phyloP scores from a whole-genome alignment of 2,888 invertebrate species.

The Amblyjoppa proteus region DNA sequence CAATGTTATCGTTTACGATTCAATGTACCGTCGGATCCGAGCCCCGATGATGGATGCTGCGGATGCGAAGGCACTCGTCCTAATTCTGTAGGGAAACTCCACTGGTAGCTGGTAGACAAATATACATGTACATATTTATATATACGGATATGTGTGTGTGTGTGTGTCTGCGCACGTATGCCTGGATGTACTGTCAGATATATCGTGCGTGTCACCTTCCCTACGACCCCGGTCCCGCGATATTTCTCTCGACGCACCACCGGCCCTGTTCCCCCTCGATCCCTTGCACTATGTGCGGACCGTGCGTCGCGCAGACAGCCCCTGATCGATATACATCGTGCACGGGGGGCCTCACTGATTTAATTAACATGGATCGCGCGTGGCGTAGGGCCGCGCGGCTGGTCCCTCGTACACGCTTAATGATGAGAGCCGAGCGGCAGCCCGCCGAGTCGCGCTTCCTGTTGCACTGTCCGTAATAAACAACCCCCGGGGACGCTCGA shows the following conservation, averaged over 20 bases:
- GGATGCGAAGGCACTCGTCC: slow-evolving; percentile 10
- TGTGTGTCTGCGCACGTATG: neutral
- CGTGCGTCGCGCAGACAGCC: slow-evolving; percentile 53
- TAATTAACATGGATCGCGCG: slow-evolving; percentile 77
- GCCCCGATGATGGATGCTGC: slow-evolving; percentile 19
- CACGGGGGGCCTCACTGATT: slow-evolving; percentile 70
- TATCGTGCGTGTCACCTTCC: slow-evolving; percentile 30
- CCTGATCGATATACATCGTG: slow-evolving; percentile 60
- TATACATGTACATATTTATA: neutral
- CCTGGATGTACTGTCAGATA: slow-evolving; percentile 2
- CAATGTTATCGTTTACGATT: slow-evolving; percentile 30
- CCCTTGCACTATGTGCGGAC: slow-evolving; percentile 7
- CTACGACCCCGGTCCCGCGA: slow-evolving; percentile 46
- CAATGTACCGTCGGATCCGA: slow-evolving; percentile 23
- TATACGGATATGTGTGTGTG: neutral
- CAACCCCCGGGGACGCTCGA: slow-evolving; percentile 66
- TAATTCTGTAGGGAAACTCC: slow-evolving; percentile 26
- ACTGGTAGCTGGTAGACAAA: slow-evolving; percentile 19
- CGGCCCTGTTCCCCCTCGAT: slow-evolving; percentile 5
- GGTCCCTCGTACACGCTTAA: slow-evolving; percentile 72
- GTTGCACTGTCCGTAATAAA: slow-evolving; percentile 76
- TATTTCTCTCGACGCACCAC: slow-evolving; percentile 46
- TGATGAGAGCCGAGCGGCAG: slow-evolving; percentile 71
- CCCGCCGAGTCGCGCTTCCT: slow-evolving; percentile 73
- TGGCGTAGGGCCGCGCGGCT: slow-evolving; percentile 43